Evolutionary conservation across 2,888 invertebrate species (phyloP).

Genomic region (Smittia sp.): DNA sequence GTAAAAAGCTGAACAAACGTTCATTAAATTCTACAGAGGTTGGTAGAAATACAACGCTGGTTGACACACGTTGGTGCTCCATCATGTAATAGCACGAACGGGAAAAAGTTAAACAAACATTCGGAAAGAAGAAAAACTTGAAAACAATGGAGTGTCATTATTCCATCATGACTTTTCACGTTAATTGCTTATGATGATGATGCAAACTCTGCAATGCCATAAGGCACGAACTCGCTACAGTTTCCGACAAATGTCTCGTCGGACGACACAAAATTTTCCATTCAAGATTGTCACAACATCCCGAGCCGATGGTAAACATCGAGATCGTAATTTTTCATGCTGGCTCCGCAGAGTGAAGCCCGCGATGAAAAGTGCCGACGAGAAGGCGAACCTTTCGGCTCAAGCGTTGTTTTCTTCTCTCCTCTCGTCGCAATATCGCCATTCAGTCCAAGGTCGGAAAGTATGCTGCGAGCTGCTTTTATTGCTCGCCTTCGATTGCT

Average conservation of each 20-base stretch:
- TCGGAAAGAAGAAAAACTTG: neutral
- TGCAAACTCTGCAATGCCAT: constrained; percentile 16
- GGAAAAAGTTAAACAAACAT: constrained; percentile 17
- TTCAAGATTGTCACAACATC: neutral
- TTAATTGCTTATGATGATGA: constrained; percentile 39
- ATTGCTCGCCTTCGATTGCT: neutral
- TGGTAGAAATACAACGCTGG: neutral
- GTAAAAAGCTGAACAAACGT: constrained; percentile 12
- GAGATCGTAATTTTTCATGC: constrained; percentile 13
- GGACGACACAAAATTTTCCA: neutral
- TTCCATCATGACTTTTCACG: constrained; percentile 36
- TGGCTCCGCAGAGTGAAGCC: neutral
- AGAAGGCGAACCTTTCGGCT: neutral
- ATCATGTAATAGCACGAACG: neutral
- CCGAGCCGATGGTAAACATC: constrained; percentile 10
- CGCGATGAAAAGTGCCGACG: neutral
- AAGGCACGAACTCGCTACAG: constrained; percentile 24
- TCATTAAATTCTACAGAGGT: constrained; percentile 15
- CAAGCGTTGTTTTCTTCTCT: neutral
- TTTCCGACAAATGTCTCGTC: neutral
- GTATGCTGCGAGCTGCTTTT: neutral
- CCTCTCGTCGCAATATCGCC: neutral
- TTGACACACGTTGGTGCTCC: neutral
- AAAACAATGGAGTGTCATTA: constrained; percentile 36
- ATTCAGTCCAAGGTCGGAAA: constrained; percentile 37